Conservation (phyloP, 2,797 vertebrate species). For the Mormyrus hasselquistii region DNA sequence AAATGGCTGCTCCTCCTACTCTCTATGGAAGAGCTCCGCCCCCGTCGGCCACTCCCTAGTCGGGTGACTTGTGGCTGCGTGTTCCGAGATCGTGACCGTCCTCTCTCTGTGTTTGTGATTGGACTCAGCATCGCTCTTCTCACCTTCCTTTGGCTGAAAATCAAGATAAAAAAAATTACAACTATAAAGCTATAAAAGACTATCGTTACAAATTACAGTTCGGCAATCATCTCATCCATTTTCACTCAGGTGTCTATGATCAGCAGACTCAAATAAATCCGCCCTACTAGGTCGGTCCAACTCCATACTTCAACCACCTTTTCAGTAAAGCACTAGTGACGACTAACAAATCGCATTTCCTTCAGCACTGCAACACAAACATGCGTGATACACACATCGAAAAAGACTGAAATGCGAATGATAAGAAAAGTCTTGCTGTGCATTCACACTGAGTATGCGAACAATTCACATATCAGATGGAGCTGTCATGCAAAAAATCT, state of each 20-base stretch:
- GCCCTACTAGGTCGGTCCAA: neutral
- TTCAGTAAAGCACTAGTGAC: neutral
- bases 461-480: neutral
- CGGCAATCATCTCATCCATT: neutral
- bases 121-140: constrained; percentile 60
- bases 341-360: neutral
- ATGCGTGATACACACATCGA: neutral
- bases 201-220: neutral
- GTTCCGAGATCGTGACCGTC: constrained; percentile 67
- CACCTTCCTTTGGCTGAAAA: constrained; percentile 65
- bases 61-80: constrained; percentile 43
- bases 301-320: neutral
- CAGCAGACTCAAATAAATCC: neutral
- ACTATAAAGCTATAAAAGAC: neutral
- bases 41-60: constrained; percentile 49
- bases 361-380: neutral
- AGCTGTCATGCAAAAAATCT: neutral
- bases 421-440: neutral
- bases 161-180: neutral
- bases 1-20: constrained; percentile 73
- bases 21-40: constrained; percentile 63
- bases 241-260: neutral
- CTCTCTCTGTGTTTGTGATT: constrained; percentile 55
- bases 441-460: neutral
- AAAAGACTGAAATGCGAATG: neutral